phyloP scores from a whole-genome alignment of 1,140 invertebrate genomes.

The Hycleus cichorii region DNA sequence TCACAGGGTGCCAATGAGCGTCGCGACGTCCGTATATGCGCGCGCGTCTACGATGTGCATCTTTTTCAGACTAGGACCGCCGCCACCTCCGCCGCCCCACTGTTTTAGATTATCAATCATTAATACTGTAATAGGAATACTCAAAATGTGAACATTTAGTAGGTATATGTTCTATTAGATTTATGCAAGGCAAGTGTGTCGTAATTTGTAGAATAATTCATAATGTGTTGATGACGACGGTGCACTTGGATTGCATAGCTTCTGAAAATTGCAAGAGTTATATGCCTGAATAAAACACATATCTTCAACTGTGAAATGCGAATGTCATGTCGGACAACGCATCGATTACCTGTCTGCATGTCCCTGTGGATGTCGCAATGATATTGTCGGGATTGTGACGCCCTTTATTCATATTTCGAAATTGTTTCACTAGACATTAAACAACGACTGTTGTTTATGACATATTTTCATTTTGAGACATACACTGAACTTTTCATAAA shows the following conservation, averaged over 20 bases:
- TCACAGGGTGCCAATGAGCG: conserved; percentile 38
- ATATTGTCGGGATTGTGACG: conserved; percentile 11
- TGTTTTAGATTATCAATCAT: too few species aligned
- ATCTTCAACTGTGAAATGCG: conserved; percentile 17
- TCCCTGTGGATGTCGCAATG: conserved; percentile 14
- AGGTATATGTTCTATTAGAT: too few species aligned
- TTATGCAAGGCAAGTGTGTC: too few species aligned
- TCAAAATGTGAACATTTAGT: too few species aligned
- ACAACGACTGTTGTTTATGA: conserved; percentile 14
- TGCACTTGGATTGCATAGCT: neutral
- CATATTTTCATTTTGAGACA: conserved; percentile 7
- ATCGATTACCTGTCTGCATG: conserved; percentile 24
- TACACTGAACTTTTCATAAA: neutral
- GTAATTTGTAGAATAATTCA: too few species aligned
- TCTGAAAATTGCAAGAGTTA: conserved; percentile 13
- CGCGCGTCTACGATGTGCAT: conserved; percentile 7
- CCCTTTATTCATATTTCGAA: conserved; percentile 11
- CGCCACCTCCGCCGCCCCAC: too few species aligned
- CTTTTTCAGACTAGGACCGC: neutral
- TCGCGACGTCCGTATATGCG: conserved; percentile 17
- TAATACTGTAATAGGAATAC: too few species aligned
- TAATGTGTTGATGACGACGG: too few species aligned
- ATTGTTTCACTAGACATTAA: conserved; percentile 7
- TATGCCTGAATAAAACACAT: conserved; percentile 16
- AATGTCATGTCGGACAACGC: conserved; percentile 16